A percentile compares a stretch with the other conserved stretches of the same genome.
Conservation (phyloP, 2,888 invertebrate genomes). For the Hypsopygia costalis region DNA sequence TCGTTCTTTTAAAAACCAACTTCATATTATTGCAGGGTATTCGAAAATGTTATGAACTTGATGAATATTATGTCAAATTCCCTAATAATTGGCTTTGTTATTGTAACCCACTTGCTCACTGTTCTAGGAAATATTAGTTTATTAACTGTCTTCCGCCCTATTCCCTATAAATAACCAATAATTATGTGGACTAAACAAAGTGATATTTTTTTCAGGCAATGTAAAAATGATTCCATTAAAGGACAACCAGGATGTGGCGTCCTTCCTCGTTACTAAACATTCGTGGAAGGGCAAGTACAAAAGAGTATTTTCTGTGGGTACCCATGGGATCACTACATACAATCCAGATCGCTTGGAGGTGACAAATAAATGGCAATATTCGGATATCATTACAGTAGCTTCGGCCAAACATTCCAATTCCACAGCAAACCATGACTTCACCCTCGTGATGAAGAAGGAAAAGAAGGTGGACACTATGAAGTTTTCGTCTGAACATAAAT, state of each 20-base stretch:
- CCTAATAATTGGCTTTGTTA: slow-evolving; percentile 15
- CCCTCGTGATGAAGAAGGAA: slow-evolving; percentile 92
- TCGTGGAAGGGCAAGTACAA: slow-evolving; percentile 99
- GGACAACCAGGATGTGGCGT: slow-evolving; percentile 97
- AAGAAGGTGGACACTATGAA: slow-evolving; percentile 96
- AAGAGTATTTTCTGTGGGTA: slow-evolving; percentile 97
- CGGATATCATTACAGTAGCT: slow-evolving; percentile 87
- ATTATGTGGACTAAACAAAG: too few species aligned
- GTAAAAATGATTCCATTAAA: slow-evolving; percentile 89
- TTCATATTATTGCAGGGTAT: too few species aligned
- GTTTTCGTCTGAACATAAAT: slow-evolving; percentile 97
- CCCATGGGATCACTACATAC: slow-evolving; percentile 97
- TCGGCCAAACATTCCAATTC: slow-evolving; percentile 81
- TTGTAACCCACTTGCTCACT: slow-evolving; percentile 33
- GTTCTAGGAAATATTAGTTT: slow-evolving; percentile 18
- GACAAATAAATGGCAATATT: slow-evolving; percentile 96
- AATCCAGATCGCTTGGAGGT: slow-evolving; percentile 84
- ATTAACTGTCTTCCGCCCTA: not conserved
- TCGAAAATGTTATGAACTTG: too few species aligned
- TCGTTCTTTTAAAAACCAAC: too few species aligned
- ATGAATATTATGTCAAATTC: not conserved
- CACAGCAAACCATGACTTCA: slow-evolving; percentile 84
- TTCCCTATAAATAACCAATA: not conserved
- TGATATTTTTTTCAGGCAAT: slow-evolving; percentile 68
- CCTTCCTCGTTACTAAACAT: slow-evolving; percentile 98